Base-by-base conservation (phyloP, 2,113 vertebrate genomes). In the Stomatorhinus ivindoensis region DNA sequence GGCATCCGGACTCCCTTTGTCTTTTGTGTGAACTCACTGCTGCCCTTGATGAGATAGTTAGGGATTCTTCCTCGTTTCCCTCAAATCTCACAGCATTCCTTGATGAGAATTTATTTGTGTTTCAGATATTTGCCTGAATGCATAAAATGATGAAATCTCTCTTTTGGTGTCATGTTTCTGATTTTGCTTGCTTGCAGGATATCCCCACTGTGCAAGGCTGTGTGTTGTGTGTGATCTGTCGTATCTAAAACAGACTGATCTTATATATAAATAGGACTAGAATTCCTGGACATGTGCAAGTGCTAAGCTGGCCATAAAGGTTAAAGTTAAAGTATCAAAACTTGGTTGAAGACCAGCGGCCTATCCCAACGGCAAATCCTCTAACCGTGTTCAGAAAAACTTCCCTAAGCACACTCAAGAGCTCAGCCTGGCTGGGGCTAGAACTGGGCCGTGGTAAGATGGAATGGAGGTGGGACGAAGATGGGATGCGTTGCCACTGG, bases 1-100 rank as follows among this genome's bases (percentile, higher is more conserved):
- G 85, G 82, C 19, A 13, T 46, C 82, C 8, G 44, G 82, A 11
- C 15, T 84, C 42, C 44, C 19, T 47, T 84, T 46, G 82, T 46
- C 82, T 84, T 80, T 42, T 84, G 82, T 46, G 44, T 84, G 82
- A 84, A 84, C 39, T 42, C 19, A 83, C 82, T 84, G 44, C 82
- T 84, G 35, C 44, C 13, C 42, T 84, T 84, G 39, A 44, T 84
- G 39, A 84, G 82, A 84, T 84, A 44, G 19, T 47, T 24, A 10
- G 82, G 82, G 21, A 84, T 3, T 47, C 21, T 21, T 84, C 44
- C 44, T 46, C 2, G 0, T 44, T 44, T 47, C 24, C 82, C 17
- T 44, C 82, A 84, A 44, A 24, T 82, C 35, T 82, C 82, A 9
- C 73, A 42, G n/a, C 35, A 8, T 35, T 80, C 73, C 31, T 80